Evolutionary conservation across 2,888 invertebrate genomes (phyloP).

Genomic region (Tenthredo scrophulariae): DNA sequence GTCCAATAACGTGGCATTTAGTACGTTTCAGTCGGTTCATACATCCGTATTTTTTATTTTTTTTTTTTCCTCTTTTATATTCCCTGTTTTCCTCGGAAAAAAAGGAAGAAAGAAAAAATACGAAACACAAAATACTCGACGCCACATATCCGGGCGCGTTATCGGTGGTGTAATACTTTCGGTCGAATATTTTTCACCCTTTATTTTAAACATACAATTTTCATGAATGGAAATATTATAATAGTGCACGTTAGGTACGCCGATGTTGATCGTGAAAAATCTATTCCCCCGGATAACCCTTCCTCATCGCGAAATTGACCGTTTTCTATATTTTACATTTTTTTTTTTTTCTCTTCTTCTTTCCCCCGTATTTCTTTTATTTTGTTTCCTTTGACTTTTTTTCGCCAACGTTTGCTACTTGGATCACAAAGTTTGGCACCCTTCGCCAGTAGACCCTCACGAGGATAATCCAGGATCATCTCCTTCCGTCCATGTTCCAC

Average conservation of each 20-base stretch:
- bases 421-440: slow-evolving; percentile 64
- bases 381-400: background rate
- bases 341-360: background rate
- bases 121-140: background rate
- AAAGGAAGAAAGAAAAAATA: background rate
- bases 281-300: background rate
- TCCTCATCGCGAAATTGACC: background rate
- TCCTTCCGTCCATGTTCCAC: slow-evolving; percentile 53
- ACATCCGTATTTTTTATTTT: background rate
- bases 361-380: background rate
- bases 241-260: background rate
- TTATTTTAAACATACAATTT: background rate
- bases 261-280: background rate
- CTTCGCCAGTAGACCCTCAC: slow-evolving; percentile 58
- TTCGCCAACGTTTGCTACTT: slow-evolving; percentile 45
- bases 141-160: background rate
- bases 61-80: background rate
- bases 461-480: slow-evolving; percentile 68
- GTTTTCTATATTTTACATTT: background rate
- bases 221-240: background rate
- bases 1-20: slow-evolving; percentile 37
- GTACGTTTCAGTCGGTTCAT: slow-evolving; percentile 41
- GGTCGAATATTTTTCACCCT: background rate
- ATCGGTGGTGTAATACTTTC: background rate
- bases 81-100: background rate